Evolutionary conservation across 2,113 vertebrate genomes (phyloP), one percentile per base, ranked within the genome.

Genomic region (Tauraco erythrolophus): DNA sequence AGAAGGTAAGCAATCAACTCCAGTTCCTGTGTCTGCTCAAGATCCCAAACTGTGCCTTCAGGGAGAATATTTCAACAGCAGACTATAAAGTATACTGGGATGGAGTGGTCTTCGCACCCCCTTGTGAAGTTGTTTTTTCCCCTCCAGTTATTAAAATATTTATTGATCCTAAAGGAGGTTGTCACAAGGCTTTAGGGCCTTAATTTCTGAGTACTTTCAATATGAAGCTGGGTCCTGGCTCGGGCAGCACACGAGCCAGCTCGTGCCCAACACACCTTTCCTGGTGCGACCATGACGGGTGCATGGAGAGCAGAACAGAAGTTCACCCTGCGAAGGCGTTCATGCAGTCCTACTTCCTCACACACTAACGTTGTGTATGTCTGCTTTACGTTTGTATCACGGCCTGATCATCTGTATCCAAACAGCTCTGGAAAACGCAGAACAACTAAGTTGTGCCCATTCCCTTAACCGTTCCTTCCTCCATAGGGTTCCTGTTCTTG

Each of bases 301-400:
- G 19, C 68, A 50, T 0, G 2, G 43, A 74, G 27, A 77, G 21
- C 62, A 78, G 79, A 51, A 56, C 3, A 27, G 19, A 70, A 62
- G 23, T 10, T 56, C 33, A 43, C 25, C 22, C 39, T 24, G 8
- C 43, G 30, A 78, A 68, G 41, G 23, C 0, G 0, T 51, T 75
- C 19, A 25, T 0, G 7, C 27, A 37, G n/a, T 58, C 39, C 30
- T 69, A 2, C n/a, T 27, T 66, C 28, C 46, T 78, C 24, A 45
- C 5, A 9, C 3, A 33, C 8, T 23, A 9, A 61, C 0, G 0
- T 30, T 1, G 1, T 6, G 8, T 66, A 8, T 18, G 28, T 37
- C 46, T 74, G 39, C 61, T 57, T 61, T 41, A 21, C 2, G 5
- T 48, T 19, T 83, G 35, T 61, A n/a, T 23, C 27, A 35, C 1